Evolutionary conservation across 2,113 vertebrate genomes (phyloP).

Genomic region (Trogon surrucura): DNA sequence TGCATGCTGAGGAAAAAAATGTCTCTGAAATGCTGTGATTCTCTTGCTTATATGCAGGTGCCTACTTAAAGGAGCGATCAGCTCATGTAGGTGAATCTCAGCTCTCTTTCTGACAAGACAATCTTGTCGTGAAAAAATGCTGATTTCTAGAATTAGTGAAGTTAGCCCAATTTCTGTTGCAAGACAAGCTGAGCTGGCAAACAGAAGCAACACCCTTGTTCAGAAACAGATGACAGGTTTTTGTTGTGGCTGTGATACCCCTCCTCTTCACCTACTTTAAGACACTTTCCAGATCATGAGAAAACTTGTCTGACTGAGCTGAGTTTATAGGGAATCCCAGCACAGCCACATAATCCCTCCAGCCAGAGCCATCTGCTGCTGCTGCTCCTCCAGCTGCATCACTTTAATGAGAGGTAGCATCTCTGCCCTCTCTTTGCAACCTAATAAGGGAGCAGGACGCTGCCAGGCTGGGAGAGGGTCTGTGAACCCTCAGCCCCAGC

Average conservation of each 20-base stretch:
- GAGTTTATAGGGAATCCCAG: background rate
- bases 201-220: background rate
- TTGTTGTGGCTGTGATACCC: background rate
- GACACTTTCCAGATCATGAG: background rate
- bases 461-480: background rate
- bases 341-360: background rate
- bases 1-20: background rate
- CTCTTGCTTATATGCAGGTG: background rate
- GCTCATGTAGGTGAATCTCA: background rate
- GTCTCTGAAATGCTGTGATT: background rate
- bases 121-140: background rate
- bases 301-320: background rate
- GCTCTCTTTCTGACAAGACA: background rate
- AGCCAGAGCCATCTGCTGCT: slow-evolving; percentile 34
- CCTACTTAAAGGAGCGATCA: background rate
- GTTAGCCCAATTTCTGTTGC: background rate
- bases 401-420: background rate
- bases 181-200: background rate
- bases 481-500: background rate
- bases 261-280: background rate
- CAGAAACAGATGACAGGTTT: background rate
- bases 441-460: background rate
- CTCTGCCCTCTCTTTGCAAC: background rate
- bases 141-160: background rate
- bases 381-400: background rate